A percentile compares a stretch with the other conserved stretches of the same genome.
Conservation (phyloP, 2,113 vertebrate species). For the Odocoileus hemionus region DNA sequence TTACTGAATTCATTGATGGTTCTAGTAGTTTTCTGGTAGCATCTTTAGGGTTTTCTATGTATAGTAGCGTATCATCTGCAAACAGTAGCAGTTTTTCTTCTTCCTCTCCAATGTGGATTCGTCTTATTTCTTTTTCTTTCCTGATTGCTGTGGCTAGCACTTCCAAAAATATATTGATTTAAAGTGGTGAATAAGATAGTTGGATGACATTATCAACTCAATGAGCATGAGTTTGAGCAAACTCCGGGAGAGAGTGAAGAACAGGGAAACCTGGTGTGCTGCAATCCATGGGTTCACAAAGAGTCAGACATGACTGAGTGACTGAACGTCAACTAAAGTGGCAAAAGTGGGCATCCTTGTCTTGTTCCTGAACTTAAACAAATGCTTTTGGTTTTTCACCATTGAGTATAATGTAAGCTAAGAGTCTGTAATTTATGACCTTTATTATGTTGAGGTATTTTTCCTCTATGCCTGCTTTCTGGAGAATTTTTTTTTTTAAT, state of each 20-base stretch:
- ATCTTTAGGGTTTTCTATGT: not conserved
- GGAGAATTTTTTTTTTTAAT: not conserved
- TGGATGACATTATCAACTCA: not conserved
- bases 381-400: not conserved
- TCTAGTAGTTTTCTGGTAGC: not conserved
- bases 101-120: not conserved
- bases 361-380: not conserved
- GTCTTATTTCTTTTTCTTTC: not conserved
- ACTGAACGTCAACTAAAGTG: not conserved
- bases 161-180: not conserved
- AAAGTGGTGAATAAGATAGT: not conserved
- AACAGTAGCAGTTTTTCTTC: not conserved
- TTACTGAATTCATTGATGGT: not conserved
- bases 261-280: not conserved
- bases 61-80: not conserved
- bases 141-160: not conserved
- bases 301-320: not conserved
- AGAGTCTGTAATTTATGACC: not conserved
- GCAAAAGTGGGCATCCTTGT: not conserved
- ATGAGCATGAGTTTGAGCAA: not conserved
- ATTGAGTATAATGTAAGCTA: not conserved
- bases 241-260: not conserved
- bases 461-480: not conserved
- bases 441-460: not conserved
- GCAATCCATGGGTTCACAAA: not conserved